Conservation (phyloP, 2,797 vertebrate genomes). For the Siniperca obscura region DNA sequence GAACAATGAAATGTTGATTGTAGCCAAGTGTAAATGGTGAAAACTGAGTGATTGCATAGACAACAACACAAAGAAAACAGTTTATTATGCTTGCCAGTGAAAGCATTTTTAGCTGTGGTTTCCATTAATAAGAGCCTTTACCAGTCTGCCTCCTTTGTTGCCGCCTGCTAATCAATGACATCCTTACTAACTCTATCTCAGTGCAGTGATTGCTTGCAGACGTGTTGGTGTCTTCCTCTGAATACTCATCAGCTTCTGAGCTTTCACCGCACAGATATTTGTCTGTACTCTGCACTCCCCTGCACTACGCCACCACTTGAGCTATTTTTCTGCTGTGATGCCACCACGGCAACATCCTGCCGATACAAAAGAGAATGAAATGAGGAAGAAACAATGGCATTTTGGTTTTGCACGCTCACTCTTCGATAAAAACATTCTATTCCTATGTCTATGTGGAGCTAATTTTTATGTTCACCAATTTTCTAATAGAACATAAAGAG, state of each 20-base stretch:
- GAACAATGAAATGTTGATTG: conserved; percentile 47
- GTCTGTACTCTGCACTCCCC: conserved; percentile 11
- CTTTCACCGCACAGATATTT: background rate
- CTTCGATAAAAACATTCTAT: background rate
- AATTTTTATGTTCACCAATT: background rate
- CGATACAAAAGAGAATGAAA: background rate
- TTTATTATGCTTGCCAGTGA: conserved; percentile 30
- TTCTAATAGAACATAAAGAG: background rate
- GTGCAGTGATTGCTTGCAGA: conserved; percentile 50
- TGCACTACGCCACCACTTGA: background rate
- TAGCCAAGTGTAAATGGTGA: conserved; percentile 26
- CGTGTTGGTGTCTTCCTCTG: conserved; percentile 38
- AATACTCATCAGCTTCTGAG: conserved; percentile 53
- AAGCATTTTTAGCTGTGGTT: conserved; percentile 29
- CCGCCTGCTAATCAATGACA: conserved; percentile 52
- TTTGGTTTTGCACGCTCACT: background rate
- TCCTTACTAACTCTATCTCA: conserved; percentile 37
- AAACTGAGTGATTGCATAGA: conserved; percentile 42
- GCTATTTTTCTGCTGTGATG: conserved; percentile 1
- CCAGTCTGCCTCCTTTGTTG: conserved; percentile 31
- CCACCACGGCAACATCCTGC: conserved; percentile 8
- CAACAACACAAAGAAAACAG: conserved; percentile 44
- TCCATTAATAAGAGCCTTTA: conserved; percentile 28
- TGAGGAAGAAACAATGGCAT: background rate
- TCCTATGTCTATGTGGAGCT: background rate